A percentile compares a stretch with the other conserved stretches of the same genome.
Evolutionary conservation across 1,140 invertebrate genomes (phyloP).

Genomic region (Brachionus sp.): DNA sequence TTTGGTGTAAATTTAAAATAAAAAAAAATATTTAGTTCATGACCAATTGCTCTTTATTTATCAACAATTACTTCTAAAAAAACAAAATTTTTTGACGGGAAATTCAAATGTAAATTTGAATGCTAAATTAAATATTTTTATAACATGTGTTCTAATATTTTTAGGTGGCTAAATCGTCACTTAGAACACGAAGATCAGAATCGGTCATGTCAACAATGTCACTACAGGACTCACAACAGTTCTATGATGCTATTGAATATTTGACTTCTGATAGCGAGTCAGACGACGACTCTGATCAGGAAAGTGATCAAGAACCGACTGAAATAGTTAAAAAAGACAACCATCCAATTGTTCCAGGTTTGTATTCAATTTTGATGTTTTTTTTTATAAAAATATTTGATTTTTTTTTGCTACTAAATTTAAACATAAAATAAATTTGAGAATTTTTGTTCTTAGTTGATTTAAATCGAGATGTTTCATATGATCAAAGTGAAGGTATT

Average conservation of each 20-base stretch:
- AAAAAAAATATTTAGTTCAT: background rate
- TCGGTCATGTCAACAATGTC: conserved; percentile 27
- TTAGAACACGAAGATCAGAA: conserved; percentile 1
- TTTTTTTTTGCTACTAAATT: background rate
- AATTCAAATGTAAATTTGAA: background rate
- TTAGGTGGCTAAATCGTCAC: background rate
- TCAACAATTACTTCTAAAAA: conserved; percentile 37
- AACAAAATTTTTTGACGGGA: background rate
- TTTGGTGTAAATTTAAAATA: background rate
- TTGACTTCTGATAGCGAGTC: conserved; percentile 41
- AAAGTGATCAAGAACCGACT: conserved; percentile 13
- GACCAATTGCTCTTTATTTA: conserved; percentile 35
- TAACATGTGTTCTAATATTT: background rate
- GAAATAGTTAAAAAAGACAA: background rate
- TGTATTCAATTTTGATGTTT: background rate
- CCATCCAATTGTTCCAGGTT: conserved; percentile 15
- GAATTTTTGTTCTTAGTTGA: background rate
- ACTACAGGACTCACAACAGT: conserved; percentile 37
- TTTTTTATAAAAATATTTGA: background rate
- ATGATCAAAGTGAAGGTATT: conserved; percentile 45
- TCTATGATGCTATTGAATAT: conserved; percentile 46
- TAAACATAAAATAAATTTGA: background rate
- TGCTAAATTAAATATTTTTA: background rate
- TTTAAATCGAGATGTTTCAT: background rate
- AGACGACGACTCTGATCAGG: conserved; percentile 34